phyloP scores from a whole-genome alignment of 1,140 invertebrate species.

The Hestina assimilis region DNA sequence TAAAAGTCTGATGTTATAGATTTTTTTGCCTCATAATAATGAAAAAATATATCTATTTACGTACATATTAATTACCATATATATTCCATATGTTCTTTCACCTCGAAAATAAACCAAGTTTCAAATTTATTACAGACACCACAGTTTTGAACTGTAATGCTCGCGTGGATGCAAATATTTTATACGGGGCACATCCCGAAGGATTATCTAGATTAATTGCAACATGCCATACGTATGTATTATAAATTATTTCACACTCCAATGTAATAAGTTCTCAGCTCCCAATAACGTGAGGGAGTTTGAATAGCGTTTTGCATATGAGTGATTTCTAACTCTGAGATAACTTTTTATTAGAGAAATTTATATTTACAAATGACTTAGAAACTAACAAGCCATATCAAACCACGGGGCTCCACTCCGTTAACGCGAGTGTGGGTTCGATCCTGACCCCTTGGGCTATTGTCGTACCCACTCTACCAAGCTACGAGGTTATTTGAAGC shows the following conservation, averaged over 20 bases:
- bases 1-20: too few species aligned
- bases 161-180: slow-evolving; percentile 17
- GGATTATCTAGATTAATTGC: slow-evolving; percentile 22
- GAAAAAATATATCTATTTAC: not conserved
- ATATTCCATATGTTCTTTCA: too few species aligned
- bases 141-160: slow-evolving; percentile 14
- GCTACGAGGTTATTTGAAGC: too few species aligned
- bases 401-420: too few species aligned
- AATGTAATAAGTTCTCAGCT: slow-evolving; percentile 20
- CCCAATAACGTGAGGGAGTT: slow-evolving; percentile 3
- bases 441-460: too few species aligned
- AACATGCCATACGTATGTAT: slow-evolving; percentile 5
- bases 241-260: slow-evolving; percentile 20
- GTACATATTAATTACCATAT: slow-evolving; percentile 1
- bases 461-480: too few species aligned
- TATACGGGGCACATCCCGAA: slow-evolving; percentile 6
- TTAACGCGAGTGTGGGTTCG: too few species aligned
- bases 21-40: not conserved
- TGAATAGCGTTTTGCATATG: not conserved
- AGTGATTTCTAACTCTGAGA: too few species aligned
- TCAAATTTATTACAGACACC: slow-evolving; percentile 6
- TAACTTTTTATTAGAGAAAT: too few species aligned
- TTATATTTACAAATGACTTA: too few species aligned
- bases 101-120: slow-evolving; percentile 3
- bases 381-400: too few species aligned